Percentiles rank a stretch among this genome's conserved stretches.
phyloP scores from a whole-genome alignment of 2,113 vertebrate genomes.

The Recurvirostra avosetta region DNA sequence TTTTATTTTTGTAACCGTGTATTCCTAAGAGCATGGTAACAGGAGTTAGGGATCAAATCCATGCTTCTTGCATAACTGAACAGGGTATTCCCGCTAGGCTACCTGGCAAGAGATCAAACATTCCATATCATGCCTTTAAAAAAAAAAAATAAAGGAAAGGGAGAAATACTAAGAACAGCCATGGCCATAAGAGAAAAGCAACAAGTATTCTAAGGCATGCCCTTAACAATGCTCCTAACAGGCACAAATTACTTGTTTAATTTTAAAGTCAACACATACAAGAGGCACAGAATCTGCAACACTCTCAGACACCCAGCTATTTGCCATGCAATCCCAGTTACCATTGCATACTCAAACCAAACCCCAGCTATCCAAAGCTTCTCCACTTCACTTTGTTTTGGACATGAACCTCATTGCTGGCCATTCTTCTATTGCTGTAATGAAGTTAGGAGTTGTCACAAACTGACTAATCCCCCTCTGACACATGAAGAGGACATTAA shows the following conservation, averaged over 20 bases:
- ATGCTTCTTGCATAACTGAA: neutral
- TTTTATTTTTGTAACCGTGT: neutral
- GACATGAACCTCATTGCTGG: neutral
- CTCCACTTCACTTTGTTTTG: neutral
- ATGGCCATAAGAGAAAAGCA: neutral
- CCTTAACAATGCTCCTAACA: neutral
- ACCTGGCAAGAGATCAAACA: constrained; percentile 35
- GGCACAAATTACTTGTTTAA: neutral
- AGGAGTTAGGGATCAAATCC: constrained; percentile 24
- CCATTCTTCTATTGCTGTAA: neutral
- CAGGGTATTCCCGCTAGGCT: neutral
- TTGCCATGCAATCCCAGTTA: neutral
- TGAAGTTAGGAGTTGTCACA: fast-evolving
- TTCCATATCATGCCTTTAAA: neutral
- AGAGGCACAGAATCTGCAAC: neutral
- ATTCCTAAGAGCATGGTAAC: neutral
- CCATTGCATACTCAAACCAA: neutral
- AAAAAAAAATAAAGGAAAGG: neutral
- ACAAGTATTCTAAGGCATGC: neutral
- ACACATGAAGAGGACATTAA: neutral
- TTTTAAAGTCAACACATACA: neutral
- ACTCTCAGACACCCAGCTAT: neutral
- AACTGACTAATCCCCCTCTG: neutral
- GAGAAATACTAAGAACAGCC: neutral
- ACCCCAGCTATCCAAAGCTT: neutral